Percentiles rank a stretch among this genome's conserved stretches.
These are phyloP conservation scores for Athalia rosae DNA, from an alignment of 2,888 invertebrate genomes.

Conservation along the genomic window DNA sequence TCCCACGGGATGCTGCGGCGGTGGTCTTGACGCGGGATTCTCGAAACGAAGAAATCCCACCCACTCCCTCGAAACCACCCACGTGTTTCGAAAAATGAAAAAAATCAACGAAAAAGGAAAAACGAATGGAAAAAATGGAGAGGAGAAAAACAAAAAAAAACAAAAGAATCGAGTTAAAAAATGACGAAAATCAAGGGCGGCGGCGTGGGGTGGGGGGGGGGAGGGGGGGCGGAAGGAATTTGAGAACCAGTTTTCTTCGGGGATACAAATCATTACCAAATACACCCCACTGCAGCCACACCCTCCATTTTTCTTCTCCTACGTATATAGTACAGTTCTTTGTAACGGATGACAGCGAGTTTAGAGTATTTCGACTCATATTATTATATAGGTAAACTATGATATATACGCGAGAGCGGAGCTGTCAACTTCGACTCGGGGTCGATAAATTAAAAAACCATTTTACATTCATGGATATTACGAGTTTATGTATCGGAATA, in stretches of 20 bases:
- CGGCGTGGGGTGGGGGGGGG: too few species aligned
- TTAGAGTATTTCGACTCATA: conserved; percentile 26
- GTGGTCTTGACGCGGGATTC: conserved; percentile 45
- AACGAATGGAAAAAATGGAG: too few species aligned
- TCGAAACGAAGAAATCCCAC: conserved; percentile 61
- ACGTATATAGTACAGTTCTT: not conserved
- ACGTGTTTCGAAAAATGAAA: conserved; percentile 47
- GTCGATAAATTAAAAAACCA: conserved; percentile 44
- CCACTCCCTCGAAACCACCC: conserved; percentile 51
- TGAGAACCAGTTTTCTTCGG: conserved; percentile 61
- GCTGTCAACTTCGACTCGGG: conserved; percentile 26
- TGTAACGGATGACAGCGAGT: conserved; percentile 39
- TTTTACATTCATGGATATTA: conserved; percentile 20
- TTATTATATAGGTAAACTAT: conserved; percentile 6
- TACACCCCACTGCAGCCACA: conserved; percentile 30
- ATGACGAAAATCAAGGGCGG: conserved; percentile 39
- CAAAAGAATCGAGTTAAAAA: conserved; percentile 42
- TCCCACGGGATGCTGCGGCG: conserved; percentile 53
- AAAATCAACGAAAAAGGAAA: conserved; percentile 3
- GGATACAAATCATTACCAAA: conserved; percentile 64
- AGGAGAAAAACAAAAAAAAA: not conserved
- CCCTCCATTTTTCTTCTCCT: conserved; percentile 11
- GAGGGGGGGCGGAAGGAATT: too few species aligned
- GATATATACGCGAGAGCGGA: not conserved
- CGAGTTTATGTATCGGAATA: not conserved